A percentile compares a stretch with the other conserved stretches of the same genome.
These are phyloP conservation scores for Himalopsyche phryganea DNA, from an alignment of 1,140 invertebrate genomes.

Conservation along the genomic window DNA sequence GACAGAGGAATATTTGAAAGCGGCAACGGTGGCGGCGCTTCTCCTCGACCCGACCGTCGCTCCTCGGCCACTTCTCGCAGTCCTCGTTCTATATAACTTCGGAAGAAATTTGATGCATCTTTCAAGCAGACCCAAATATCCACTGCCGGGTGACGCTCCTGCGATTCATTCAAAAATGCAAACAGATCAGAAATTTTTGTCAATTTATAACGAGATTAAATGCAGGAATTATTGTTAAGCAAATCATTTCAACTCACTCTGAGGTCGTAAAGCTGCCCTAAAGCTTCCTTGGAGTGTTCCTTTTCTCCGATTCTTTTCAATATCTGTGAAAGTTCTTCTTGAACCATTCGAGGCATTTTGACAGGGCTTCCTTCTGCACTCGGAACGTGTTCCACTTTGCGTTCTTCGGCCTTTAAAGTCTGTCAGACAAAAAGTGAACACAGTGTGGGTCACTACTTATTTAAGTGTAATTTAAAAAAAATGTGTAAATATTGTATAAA, in stretches of 20 bases:
- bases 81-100: conserved; percentile 87
- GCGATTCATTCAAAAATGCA: no score
- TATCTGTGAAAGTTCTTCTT: conserved; percentile 84
- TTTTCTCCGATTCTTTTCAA: conserved; percentile 90
- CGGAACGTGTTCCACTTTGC: conserved; percentile 42
- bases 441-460: no score
- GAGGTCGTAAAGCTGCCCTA: conserved; percentile 86
- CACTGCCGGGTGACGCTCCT: conserved; percentile 84
- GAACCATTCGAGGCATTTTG: conserved; percentile 66
- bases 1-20: conserved; percentile 34
- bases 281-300: conserved; percentile 82
- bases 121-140: conserved; percentile 88
- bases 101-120: conserved; percentile 86
- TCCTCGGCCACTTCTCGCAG: conserved; percentile 74
- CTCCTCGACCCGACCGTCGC: conserved; percentile 39
- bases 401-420: conserved; percentile 49
- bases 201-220: background rate
- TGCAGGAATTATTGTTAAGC: background rate
- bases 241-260: conserved; percentile 38
- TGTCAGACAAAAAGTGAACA: conserved; percentile 37
- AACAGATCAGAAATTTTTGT: background rate
- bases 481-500: no score
- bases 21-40: conserved; percentile 7
- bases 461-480: no score
- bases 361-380: conserved; percentile 39